These are phyloP conservation scores for Penaeus monodon DNA, from an alignment of 2,888 invertebrate species.

Conservation along the genomic window DNA sequence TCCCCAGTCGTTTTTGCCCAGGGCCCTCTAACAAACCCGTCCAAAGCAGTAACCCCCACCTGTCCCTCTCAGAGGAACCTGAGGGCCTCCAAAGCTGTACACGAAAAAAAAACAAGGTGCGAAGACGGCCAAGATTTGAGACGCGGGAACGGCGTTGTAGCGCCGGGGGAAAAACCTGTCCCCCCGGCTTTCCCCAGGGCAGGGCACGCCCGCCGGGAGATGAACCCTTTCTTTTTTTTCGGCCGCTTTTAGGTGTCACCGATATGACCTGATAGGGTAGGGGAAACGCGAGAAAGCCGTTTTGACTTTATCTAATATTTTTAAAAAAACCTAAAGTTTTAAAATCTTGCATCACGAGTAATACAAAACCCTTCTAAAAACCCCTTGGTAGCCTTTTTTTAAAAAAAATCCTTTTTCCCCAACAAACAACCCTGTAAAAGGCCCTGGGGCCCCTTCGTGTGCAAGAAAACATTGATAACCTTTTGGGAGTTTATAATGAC, in stretches of 20 bases:
- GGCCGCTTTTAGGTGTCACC: too few relatives aligned
- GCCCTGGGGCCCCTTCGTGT: constrained; percentile 1
- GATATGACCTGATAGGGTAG: neutral
- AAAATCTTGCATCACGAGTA: too few relatives aligned
- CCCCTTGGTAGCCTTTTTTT: neutral
- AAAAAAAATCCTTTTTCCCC: neutral
- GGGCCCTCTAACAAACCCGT: too few relatives aligned
- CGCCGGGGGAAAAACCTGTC: constrained; percentile 19
- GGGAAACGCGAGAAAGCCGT: neutral
- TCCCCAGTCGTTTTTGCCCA: too few relatives aligned
- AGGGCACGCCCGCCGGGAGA: too few relatives aligned
- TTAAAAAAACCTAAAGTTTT: too few relatives aligned
- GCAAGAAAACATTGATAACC: constrained; percentile 37
- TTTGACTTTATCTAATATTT: too few relatives aligned
- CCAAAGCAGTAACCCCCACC: too few relatives aligned
- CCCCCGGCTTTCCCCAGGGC: neutral
- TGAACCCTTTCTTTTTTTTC: neutral
- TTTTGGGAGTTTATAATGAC: constrained; percentile 54
- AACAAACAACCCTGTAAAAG: neutral
- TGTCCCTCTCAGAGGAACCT: neutral
- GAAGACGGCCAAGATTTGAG: constrained; percentile 10
- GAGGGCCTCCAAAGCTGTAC: constrained; percentile 22
- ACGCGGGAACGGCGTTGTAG: constrained; percentile 8
- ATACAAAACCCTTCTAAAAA: too few relatives aligned
- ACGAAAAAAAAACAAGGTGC: constrained; percentile 14